Evolutionary conservation across 2,113 vertebrate species (phyloP).

Genomic region (Trochalopteron elliotii): DNA sequence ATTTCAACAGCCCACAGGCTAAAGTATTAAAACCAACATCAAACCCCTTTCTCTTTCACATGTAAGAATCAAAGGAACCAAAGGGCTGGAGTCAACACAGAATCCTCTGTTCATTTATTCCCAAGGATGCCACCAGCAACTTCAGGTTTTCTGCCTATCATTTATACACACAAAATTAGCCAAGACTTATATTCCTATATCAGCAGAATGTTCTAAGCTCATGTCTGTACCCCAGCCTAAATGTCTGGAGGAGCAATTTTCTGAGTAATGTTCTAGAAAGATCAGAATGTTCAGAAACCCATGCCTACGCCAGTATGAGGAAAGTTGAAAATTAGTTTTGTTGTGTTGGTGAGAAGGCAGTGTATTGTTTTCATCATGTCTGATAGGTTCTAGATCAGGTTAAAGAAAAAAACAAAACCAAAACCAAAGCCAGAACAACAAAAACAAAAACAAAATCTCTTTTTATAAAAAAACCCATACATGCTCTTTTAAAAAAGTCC

Average conservation of each 20-base stretch:
- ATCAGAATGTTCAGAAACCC: neutral
- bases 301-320: neutral
- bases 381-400: neutral
- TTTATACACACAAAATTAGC: neutral
- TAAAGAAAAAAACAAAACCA: no score
- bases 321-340: neutral
- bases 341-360: neutral
- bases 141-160: neutral
- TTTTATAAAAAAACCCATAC: neutral
- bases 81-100: neutral
- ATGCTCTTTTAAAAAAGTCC: neutral
- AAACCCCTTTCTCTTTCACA: neutral
- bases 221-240: neutral
- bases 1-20: neutral
- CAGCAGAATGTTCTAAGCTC: neutral
- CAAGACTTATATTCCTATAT: neutral
- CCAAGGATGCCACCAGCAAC: neutral
- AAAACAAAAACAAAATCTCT: rapidly evolving
- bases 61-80: neutral
- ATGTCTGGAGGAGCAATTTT: neutral
- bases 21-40: neutral
- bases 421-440: neutral
- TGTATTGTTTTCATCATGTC: neutral
- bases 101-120: neutral
- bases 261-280: neutral